These are phyloP conservation scores for Rhinoptilus africanus DNA, from an alignment of 2,113 vertebrate genomes.

Conservation along the genomic window DNA sequence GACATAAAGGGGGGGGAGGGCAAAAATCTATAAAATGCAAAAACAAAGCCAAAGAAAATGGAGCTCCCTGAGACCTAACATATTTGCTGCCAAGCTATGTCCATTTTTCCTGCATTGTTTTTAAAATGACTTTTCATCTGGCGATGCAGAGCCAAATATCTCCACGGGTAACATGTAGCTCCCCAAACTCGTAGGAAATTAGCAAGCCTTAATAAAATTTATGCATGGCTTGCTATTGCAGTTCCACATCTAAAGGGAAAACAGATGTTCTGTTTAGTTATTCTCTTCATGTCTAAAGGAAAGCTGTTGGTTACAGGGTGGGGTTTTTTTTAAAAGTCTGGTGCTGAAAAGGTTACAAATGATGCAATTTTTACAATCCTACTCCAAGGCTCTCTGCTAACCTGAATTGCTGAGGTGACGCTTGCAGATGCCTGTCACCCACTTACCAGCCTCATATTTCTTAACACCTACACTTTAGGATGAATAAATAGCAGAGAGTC, in stretches of 20 bases:
- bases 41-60: neutral
- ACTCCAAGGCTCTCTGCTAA: slow-evolving; percentile 16
- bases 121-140: slow-evolving; percentile 16
- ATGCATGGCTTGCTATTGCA: slow-evolving; percentile 46
- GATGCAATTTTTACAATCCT: slow-evolving; percentile 26
- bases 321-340: neutral
- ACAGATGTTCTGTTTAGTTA: slow-evolving; percentile 67
- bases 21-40: neutral
- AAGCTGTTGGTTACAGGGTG: slow-evolving; percentile 26
- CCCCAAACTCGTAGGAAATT: slow-evolving; percentile 24
- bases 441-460: slow-evolving; percentile 19
- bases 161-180: neutral
- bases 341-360: slow-evolving; percentile 48
- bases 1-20: neutral
- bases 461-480: slow-evolving; percentile 1
- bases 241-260: slow-evolving; percentile 55
- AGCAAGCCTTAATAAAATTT: slow-evolving; percentile 62
- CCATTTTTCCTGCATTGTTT: neutral
- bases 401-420: slow-evolving; percentile 1
- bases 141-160: neutral
- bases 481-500: slow-evolving; percentile 2
- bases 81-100: neutral
- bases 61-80: neutral
- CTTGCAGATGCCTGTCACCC: slow-evolving; percentile 29
- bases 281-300: slow-evolving; percentile 36